A percentile compares a stretch with the other conserved stretches of the same genome.
Conservation (phyloP, 2,113 vertebrate genomes). For the Pardalotus punctatus region DNA sequence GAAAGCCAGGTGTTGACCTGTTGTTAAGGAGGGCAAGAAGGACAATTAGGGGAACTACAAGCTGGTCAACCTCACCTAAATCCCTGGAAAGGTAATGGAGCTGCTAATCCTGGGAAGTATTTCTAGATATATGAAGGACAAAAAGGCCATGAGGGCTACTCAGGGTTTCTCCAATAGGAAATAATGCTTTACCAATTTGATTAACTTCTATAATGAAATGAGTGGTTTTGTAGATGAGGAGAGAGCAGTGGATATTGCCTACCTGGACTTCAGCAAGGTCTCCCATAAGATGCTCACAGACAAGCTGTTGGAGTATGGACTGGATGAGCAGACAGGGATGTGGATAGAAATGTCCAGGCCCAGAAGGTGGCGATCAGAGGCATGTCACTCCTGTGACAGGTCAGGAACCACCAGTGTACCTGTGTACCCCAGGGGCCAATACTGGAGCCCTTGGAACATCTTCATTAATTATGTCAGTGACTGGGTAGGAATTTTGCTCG, state of each 20-base stretch:
- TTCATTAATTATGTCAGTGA: neutral
- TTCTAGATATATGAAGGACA: neutral
- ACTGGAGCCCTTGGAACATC: neutral
- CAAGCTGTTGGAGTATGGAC: neutral
- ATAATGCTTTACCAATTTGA: neutral
- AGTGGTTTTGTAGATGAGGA: neutral
- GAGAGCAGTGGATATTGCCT: neutral
- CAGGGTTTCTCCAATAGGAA: neutral
- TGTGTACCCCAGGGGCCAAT: neutral
- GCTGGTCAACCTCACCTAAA: neutral
- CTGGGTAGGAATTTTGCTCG: neutral
- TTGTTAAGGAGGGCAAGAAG: neutral
- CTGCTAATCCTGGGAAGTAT: neutral
- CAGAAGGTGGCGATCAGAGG: neutral
- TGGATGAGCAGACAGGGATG: neutral
- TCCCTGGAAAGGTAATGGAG: neutral
- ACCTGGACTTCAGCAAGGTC: neutral
- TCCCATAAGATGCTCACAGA: neutral
- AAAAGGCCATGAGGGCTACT: neutral
- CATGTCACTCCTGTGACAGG: neutral
- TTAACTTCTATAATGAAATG: neutral
- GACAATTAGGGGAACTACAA: neutral
- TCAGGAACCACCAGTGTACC: neutral
- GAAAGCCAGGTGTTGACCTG: neutral
- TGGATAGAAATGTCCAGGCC: neutral